Percentiles rank a stretch among this genome's conserved stretches.
Conservation (phyloP, 2,888 invertebrate species). For the Tholera decimalis region DNA sequence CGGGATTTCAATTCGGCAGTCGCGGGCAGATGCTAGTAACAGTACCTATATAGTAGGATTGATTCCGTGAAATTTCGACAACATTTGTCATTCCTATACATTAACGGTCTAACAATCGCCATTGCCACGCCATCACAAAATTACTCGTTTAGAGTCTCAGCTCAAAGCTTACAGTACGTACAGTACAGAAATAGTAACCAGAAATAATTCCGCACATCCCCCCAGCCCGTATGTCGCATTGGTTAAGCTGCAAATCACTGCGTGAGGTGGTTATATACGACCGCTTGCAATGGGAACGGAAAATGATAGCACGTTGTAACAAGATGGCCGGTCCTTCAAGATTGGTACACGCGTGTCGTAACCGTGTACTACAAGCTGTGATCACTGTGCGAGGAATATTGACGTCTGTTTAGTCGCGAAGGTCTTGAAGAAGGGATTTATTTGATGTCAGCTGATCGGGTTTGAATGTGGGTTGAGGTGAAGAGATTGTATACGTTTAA, state of each 20-base stretch:
- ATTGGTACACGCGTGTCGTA: conserved; percentile 44
- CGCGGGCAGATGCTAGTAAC: too few relatives aligned
- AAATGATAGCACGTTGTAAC: conserved; percentile 67
- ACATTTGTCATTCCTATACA: too few relatives aligned
- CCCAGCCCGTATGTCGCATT: conserved; percentile 68
- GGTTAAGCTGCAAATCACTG: conserved; percentile 79
- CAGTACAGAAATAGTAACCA: too few relatives aligned
- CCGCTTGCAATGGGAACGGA: conserved; percentile 76
- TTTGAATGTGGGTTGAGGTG: conserved; percentile 36
- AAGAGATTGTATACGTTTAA: not conserved
- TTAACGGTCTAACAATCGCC: too few relatives aligned
- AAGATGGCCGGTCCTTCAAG: conserved; percentile 43
- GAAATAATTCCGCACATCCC: conserved; percentile 6
- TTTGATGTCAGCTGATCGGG: conserved; percentile 17
- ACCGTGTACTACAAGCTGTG: conserved; percentile 41
- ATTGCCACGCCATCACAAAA: too few relatives aligned
- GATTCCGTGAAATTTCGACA: too few relatives aligned
- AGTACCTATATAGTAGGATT: too few relatives aligned
- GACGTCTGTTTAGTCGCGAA: conserved; percentile 44
- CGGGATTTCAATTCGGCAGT: too few relatives aligned
- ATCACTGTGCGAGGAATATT: conserved; percentile 51
- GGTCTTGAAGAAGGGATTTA: conserved; percentile 38
- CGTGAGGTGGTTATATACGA: conserved; percentile 82
- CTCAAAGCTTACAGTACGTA: too few relatives aligned
- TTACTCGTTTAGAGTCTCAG: too few relatives aligned